phyloP scores from a whole-genome alignment of 2,888 invertebrate species.

The Exephanes ischioxanthus region DNA sequence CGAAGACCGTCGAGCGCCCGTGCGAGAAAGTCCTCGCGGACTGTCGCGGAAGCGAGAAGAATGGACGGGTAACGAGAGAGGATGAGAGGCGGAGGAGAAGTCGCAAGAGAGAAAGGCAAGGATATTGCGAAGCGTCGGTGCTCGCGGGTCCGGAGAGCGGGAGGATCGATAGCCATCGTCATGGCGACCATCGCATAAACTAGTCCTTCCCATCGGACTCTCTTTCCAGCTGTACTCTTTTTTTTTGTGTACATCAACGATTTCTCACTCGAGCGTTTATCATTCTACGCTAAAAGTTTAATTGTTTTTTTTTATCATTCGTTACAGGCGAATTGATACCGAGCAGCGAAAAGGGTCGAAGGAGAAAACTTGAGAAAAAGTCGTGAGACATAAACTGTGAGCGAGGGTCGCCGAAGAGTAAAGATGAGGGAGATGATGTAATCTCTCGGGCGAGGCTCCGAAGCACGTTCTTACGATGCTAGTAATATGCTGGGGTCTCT shows the following conservation, averaged over 20 bases:
- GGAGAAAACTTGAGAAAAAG: not conserved
- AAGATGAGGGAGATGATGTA: conserved; percentile 24
- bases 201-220: conserved; percentile 69
- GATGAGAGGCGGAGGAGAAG: conserved; percentile 32
- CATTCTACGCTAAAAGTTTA: not conserved
- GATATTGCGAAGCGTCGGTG: conserved; percentile 64
- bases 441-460: conserved; percentile 31
- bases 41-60: conserved; percentile 56
- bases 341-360: not conserved
- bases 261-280: not conserved
- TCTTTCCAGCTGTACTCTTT: conserved; percentile 50
- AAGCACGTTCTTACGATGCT: conserved; percentile 41
- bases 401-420: not conserved
- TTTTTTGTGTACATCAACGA: not conserved
- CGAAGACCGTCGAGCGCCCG: not conserved
- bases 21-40: not conserved
- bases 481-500: not conserved
- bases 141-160: conserved; percentile 70
- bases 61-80: conserved; percentile 66
- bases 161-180: conserved; percentile 80
- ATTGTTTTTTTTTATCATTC: not conserved
- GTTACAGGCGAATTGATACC: not conserved
- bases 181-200: conserved; percentile 79
- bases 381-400: not conserved
- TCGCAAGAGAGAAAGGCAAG: conserved; percentile 45